These are phyloP conservation scores for Gonioctena quinquepunctata DNA, from an alignment of 1,140 invertebrate genomes.

Conservation along the genomic window DNA sequence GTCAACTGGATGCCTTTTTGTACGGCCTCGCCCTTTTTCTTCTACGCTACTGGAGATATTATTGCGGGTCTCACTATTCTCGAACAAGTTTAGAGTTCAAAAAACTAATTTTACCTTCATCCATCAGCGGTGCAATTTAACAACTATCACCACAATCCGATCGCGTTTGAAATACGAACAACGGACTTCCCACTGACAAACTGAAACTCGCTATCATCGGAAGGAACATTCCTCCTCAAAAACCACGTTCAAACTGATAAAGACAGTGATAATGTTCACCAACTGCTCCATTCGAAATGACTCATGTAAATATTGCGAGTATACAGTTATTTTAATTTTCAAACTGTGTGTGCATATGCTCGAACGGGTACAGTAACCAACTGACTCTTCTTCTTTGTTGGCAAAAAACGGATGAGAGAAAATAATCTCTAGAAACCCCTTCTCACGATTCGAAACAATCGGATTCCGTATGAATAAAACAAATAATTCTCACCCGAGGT, in stretches of 20 bases:
- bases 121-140: not conserved
- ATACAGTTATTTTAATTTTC: not conserved
- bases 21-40: too few relatives aligned
- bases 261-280: conserved; percentile 5
- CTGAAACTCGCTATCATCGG: not conserved
- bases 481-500: not conserved
- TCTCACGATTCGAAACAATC: not conserved
- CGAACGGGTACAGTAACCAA: not conserved
- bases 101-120: not conserved
- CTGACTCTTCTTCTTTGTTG: not conserved
- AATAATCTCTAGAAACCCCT: not conserved
- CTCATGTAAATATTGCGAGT: not conserved
- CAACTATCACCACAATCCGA: not conserved
- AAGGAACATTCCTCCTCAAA: not conserved
- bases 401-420: not conserved
- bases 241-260: conserved; percentile 16
- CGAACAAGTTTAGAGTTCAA: too few relatives aligned
- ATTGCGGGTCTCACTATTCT: too few relatives aligned
- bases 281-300: conserved; percentile 4
- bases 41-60: too few relatives aligned
- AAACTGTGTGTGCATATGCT: conserved; percentile 10
- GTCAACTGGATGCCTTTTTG: too few relatives aligned
- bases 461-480: not conserved
- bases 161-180: not conserved
- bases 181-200: not conserved